phyloP scores from a whole-genome alignment of 2,888 invertebrate species.

The Cerceris rybyensis region DNA sequence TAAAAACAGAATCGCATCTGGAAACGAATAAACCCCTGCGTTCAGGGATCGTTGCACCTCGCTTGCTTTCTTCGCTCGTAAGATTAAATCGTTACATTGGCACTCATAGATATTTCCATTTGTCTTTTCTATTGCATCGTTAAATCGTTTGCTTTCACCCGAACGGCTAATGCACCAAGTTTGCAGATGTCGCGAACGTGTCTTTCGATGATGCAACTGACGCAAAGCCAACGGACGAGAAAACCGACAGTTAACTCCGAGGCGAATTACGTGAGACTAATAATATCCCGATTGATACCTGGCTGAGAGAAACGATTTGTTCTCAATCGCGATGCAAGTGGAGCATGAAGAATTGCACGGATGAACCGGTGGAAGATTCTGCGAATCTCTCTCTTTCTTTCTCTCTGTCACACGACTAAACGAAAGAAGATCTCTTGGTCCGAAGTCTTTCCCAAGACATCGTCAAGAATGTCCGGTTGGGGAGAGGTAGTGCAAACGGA shows the following conservation, averaged over 20 bases:
- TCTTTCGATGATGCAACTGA: slow-evolving; percentile 10
- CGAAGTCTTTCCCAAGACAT: neutral
- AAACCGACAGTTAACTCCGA: slow-evolving; percentile 2
- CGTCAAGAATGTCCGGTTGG: neutral
- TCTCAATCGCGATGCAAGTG: neutral
- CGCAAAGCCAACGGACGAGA: slow-evolving; percentile 6
- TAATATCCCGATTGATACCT: neutral
- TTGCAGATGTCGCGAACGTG: neutral
- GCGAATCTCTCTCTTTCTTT: too few relatives aligned
- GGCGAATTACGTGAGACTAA: neutral
- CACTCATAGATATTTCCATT: slow-evolving; percentile 20
- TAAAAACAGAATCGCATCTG: neutral
- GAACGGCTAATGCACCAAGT: slow-evolving; percentile 7
- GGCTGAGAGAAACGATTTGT: neutral
- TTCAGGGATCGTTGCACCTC: slow-evolving; percentile 13
- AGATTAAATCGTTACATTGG: slow-evolving; percentile 20
- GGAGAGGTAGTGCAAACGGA: neutral
- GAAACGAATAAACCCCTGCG: neutral
- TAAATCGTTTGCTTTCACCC: slow-evolving; percentile 53
- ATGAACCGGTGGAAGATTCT: too few relatives aligned
- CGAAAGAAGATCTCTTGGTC: neutral
- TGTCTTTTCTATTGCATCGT: slow-evolving; percentile 36
- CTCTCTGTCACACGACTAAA: too few relatives aligned
- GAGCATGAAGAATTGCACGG: neutral
- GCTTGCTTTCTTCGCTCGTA: slow-evolving; percentile 26